Evolutionary conservation across 2,888 invertebrate genomes (phyloP), one percentile per base, ranked within the genome.

Genomic region (Harpalus rufipes): DNA sequence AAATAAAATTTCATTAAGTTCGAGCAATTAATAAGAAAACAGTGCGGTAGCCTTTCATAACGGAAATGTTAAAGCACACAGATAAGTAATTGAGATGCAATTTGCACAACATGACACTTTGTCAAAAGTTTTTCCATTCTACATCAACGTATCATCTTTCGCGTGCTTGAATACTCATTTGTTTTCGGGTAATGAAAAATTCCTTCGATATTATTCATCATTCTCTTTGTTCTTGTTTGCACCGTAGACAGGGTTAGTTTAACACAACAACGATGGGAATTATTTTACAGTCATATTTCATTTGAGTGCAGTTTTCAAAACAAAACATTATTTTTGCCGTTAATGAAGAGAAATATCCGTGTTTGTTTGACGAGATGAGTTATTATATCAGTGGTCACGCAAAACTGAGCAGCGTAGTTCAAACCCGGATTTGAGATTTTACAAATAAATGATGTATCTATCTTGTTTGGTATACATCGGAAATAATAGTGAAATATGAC

Each of bases 321-420:
- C 82, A 82, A 82, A 83, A 83, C 83, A 58, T 83, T 61, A 58
- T 58, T 83, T 59, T 83, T 74, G 39, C 14, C 16, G 83, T 76
- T 83, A 83, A 83, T 83, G 83, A 83, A 83, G 83, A 83, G 83
- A 83, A 74, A 83, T 76, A 83, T 61, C 76, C 41, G 56, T 82
- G 82, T 82, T 82, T 82, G 81, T 56, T 83, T 83, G 83, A 76
- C 83, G 76, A 76, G 61, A 83, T 83, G 83, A 83, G 59, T 58
- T 83, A 83, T 83, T 83, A 44, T 41, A 76, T 83, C 76, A 72
- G 56, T 72, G 68, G 32, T 44, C 68, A 39, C 25, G 68, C 68
- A 68, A 68, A 32, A 68, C 14, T 12, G n/a, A 68, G 32, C 32
- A 7, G 16, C 39, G 39, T 68, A 51, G 44, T 63, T 21, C 4